Evolutionary conservation across 2,888 invertebrate genomes (phyloP).

Genomic region (Rhopalosiphum nymphaeae): DNA sequence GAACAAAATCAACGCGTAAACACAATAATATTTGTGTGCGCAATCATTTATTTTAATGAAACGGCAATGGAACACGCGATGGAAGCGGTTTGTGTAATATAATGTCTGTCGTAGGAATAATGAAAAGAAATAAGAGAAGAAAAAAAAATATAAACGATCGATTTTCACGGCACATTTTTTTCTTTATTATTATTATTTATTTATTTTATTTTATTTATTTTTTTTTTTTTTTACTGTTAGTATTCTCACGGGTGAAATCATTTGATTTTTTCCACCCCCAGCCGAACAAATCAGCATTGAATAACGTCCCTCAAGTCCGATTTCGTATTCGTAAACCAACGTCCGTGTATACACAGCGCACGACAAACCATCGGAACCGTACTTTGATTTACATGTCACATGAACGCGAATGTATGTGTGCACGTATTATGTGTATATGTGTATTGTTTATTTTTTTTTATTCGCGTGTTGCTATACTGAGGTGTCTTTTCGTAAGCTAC

Average conservation of each 20-base stretch:
- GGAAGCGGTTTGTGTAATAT: constrained; percentile 24
- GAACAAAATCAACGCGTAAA: constrained; percentile 26
- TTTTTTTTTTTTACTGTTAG: background rate
- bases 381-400: constrained; percentile 48
- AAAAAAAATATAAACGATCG: constrained; percentile 34
- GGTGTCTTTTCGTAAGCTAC: constrained; percentile 13
- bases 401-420: background rate
- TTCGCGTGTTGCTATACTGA: constrained; percentile 7
- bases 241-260: constrained; percentile 33
- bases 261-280: constrained; percentile 7
- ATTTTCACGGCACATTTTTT: constrained; percentile 9
- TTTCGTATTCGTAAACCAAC: constrained; percentile 42
- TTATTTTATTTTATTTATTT: background rate
- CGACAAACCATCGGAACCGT: background rate
- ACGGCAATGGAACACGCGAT: constrained; percentile 36
- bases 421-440: background rate
- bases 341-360: constrained; percentile 35
- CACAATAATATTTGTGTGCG: background rate
- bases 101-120: constrained; percentile 9
- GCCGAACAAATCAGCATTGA: constrained; percentile 1
- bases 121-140: background rate
- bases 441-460: constrained; percentile 6
- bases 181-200: background rate
- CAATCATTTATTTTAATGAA: constrained; percentile 58
- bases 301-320: constrained; percentile 42